phyloP scores from a whole-genome alignment of 1,140 invertebrate species.

The Triops cancriformis region DNA sequence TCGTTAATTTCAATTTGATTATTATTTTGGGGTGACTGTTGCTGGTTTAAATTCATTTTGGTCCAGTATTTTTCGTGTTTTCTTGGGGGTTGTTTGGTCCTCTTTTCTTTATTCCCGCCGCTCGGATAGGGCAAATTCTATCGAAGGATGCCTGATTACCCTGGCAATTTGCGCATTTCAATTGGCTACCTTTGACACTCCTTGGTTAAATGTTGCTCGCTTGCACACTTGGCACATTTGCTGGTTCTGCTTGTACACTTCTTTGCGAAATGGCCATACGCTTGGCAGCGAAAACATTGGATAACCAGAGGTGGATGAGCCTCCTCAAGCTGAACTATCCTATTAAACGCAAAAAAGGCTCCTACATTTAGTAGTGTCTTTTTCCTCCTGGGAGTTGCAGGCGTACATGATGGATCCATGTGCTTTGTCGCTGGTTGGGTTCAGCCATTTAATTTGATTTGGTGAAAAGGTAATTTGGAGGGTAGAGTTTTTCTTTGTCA shows the following conservation, averaged over 20 bases:
- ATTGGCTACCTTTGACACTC: background rate
- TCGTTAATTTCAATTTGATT: background rate
- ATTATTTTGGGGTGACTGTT: background rate
- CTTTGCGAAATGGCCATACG: constrained; percentile 9
- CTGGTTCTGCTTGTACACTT: background rate
- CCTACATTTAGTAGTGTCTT: background rate
- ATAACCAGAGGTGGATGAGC: background rate
- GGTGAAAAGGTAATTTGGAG: background rate
- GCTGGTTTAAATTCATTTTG: background rate
- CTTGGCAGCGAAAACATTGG: constrained; percentile 17
- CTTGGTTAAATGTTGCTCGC: constrained; percentile 18
- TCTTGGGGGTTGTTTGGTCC: background rate
- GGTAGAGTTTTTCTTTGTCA: background rate
- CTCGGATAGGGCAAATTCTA: background rate
- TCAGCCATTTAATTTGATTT: background rate
- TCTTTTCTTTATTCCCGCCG: constrained; percentile 9
- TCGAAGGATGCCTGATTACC: constrained; percentile 1
- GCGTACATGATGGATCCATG: background rate
- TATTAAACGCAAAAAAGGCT: constrained; percentile 11
- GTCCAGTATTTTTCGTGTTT: background rate
- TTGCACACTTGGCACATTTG: constrained; percentile 1
- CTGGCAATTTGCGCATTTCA: constrained; percentile 19
- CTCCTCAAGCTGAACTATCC: background rate
- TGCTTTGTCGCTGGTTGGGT: background rate
- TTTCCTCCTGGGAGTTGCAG: background rate